These are phyloP conservation scores for Genyomyrus donnyi DNA, from an alignment of 2,113 vertebrate species.

Conservation along the genomic window DNA sequence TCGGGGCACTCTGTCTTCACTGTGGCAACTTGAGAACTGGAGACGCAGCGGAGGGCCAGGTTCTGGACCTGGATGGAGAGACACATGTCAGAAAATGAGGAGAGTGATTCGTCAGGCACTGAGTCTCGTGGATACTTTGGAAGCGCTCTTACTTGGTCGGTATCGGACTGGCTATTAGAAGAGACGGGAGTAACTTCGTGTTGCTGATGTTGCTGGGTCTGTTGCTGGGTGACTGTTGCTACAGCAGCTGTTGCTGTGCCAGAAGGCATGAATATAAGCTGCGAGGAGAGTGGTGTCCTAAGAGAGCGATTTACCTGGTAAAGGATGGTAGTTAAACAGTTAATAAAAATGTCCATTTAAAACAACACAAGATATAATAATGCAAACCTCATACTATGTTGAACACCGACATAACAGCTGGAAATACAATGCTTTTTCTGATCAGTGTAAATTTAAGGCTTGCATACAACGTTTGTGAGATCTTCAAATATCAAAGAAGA, in stretches of 20 bases:
- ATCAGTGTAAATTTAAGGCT: not conserved
- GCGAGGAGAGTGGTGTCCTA: constrained; percentile 79
- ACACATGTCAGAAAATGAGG: not conserved
- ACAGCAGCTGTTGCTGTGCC: constrained; percentile 84
- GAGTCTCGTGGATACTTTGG: not conserved
- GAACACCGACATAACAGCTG: not conserved
- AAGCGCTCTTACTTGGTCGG: constrained; percentile 70
- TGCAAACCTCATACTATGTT: not conserved
- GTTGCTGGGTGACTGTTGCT: constrained; percentile 60
- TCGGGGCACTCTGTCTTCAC: constrained; percentile 63
- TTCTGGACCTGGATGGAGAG: constrained; percentile 55
- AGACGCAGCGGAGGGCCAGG: constrained; percentile 58
- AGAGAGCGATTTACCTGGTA: constrained; percentile 66
- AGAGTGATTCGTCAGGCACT: not conserved
- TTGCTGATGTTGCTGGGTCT: constrained; percentile 57
- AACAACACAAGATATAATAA: not conserved
- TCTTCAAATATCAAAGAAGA: not conserved
- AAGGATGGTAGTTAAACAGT: constrained; percentile 32
- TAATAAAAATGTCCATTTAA: not conserved
- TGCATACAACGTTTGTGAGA: not conserved
- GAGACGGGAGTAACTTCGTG: constrained; percentile 73
- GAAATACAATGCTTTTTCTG: not conserved
- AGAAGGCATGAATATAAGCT: constrained; percentile 96
- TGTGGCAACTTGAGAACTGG: constrained; percentile 45
- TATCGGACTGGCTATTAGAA: constrained; percentile 74